Evolutionary conservation across 2,113 vertebrate genomes (phyloP), one percentile per base, ranked within the genome.

Genomic region (Silurus meridionalis): DNA sequence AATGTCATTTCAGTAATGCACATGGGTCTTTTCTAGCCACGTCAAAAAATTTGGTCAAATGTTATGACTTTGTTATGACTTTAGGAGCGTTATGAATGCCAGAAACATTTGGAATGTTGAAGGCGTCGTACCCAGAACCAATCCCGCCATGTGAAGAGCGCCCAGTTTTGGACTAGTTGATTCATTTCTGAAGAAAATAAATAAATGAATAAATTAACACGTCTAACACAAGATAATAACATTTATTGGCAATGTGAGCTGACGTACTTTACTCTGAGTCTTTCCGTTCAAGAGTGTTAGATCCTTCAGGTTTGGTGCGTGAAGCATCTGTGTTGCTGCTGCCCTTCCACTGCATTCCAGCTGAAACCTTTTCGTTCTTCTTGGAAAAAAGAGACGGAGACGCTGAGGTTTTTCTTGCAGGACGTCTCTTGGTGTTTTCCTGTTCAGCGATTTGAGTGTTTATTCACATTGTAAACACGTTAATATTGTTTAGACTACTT

Each of bases 51-150:
- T 13, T 13, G 55, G 37, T 37, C 37, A 37, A 37, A 37, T 37
- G 37, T 37, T 37, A 37, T 37, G n/a, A n/a, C 13, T 58, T 58
- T 58, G 57, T 58, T 15, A 58, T 15, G 57, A 17, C 13, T 58
- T 58, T 58, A 0, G 57, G 6, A 60, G 75, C 14, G 6, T n/a
- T 37, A 57, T 21, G 1, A 37, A 37, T 37, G 37, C 37, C 69
- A 69, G 63, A 28, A 78, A 81, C 52, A 15, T 82, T 48, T 37
- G 28, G 80, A 37, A 86, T n/a, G 57, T 77, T 37, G 74, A 4
- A 46, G 28, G 19, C 53, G 13, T 5, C 82, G 89, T 91, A 98
- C 97, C 95, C 63, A 99, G 89, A 80, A 93, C 94, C 89, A 99
- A 92, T 82, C 89, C 91, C 15, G 91, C 92, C 74, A 89, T 89